A percentile compares a stretch with the other conserved stretches of the same genome.
Conservation (phyloP, 1,140 invertebrate genomes). For the Macrosteles quadrilineatus region DNA sequence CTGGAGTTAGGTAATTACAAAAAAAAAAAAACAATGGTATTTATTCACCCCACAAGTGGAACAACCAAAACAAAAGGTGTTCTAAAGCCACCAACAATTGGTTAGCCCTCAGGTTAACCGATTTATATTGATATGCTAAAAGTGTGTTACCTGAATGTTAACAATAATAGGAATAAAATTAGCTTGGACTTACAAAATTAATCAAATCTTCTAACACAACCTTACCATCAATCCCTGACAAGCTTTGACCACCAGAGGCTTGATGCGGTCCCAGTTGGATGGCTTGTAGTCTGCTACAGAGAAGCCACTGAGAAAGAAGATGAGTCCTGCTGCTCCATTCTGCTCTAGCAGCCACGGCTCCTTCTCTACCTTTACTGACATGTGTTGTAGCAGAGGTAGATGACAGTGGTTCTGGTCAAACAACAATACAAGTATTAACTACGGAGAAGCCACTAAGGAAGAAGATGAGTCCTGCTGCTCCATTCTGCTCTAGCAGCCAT, state of each 20-base stretch:
- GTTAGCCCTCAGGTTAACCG: too few relatives aligned
- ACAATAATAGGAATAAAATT: too few relatives aligned
- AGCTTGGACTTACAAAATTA: too few relatives aligned
- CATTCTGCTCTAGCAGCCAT: slow-evolving; percentile 37
- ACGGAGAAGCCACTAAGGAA: slow-evolving; percentile 55
- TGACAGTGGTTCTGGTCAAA: slow-evolving; percentile 57
- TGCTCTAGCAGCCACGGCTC: slow-evolving; percentile 44
- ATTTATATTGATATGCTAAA: too few relatives aligned
- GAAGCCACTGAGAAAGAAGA: slow-evolving; percentile 55
- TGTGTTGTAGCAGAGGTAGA: slow-evolving; percentile 56
- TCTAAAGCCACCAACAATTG: too few relatives aligned
- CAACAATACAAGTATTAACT: too few relatives aligned
- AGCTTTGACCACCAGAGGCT: slow-evolving; percentile 47
- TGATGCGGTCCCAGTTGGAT: slow-evolving; percentile 55
- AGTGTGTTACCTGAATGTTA: too few relatives aligned
- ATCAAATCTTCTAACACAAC: too few relatives aligned
- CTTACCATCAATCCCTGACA: not conserved
- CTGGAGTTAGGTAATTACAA: too few relatives aligned
- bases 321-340: slow-evolving; percentile 46
- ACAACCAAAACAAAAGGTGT: too few relatives aligned
- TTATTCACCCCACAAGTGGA: too few relatives aligned
- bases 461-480: slow-evolving; percentile 49
- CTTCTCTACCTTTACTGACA: slow-evolving; percentile 52
- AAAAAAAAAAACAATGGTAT: too few relatives aligned
- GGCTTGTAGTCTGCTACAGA: slow-evolving; percentile 61